A percentile compares a stretch with the other conserved stretches of the same genome.
These are phyloP conservation scores for Campylomormyrus numenius DNA, from an alignment of 2,113 vertebrate species.

Conservation along the genomic window DNA sequence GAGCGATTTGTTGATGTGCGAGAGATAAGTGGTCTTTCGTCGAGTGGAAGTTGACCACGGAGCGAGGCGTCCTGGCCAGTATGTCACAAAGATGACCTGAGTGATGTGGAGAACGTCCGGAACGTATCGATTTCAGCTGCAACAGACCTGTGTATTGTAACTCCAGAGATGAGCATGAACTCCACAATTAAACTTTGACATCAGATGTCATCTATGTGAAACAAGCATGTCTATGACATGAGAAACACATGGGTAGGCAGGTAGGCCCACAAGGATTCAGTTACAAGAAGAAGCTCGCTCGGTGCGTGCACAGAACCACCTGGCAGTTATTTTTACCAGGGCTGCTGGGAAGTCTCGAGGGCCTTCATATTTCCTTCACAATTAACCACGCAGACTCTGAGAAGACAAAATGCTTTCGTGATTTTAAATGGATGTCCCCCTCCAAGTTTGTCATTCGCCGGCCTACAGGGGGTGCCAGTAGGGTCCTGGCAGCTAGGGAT, in stretches of 20 bases:
- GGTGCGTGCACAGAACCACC: background rate
- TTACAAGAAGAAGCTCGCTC: background rate
- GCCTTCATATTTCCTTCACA: background rate
- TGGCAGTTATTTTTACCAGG: slow-evolving; percentile 14
- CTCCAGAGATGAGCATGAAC: background rate
- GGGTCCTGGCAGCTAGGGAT: background rate
- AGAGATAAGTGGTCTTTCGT: background rate
- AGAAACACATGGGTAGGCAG: background rate
- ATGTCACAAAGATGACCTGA: background rate
- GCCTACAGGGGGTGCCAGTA: background rate
- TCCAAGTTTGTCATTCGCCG: background rate
- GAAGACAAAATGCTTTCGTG: background rate
- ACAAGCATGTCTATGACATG: background rate
- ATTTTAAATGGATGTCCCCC: background rate
- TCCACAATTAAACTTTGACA: slow-evolving; percentile 5
- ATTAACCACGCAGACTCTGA: background rate
- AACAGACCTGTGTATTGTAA: background rate
- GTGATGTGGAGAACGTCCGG: background rate
- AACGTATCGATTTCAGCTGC: background rate
- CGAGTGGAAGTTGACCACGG: background rate
- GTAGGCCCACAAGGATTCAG: background rate
- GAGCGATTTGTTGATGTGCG: background rate
- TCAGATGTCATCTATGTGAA: background rate
- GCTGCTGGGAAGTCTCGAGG: background rate
- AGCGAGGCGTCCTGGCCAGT: background rate